Conservation (phyloP, 2,888 invertebrate species). For the Epinotia demarniana region DNA sequence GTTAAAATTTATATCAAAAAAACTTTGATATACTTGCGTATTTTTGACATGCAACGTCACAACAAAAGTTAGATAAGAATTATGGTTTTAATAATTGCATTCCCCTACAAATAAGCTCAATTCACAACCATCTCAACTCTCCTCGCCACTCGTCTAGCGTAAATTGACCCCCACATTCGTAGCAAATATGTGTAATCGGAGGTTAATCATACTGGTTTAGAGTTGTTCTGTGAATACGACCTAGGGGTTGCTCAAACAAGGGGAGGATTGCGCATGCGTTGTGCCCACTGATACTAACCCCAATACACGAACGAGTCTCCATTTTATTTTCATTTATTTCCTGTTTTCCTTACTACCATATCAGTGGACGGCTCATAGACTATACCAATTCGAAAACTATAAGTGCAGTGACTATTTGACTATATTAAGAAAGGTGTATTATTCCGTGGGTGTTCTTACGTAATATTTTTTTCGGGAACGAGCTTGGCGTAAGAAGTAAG, state of each 20-base stretch:
- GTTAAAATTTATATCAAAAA: not conserved
- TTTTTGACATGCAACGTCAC: not conserved
- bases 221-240: not conserved
- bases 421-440: not conserved
- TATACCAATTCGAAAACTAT: conserved; percentile 41
- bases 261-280: conserved; percentile 68
- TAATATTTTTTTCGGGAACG: conserved; percentile 57
- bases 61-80: conserved; percentile 1
- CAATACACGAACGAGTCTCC: conserved; percentile 66
- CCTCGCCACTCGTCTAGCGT: not conserved
- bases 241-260: conserved; percentile 39
- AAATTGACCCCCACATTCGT: not conserved
- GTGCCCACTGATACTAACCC: conserved; percentile 61
- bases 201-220: not conserved
- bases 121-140: not conserved
- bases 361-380: conserved; percentile 39
- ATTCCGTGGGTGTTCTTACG: conserved; percentile 54
- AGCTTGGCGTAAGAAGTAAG: conserved; percentile 48
- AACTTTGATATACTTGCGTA: too few species aligned
- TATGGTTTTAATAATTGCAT: not conserved
- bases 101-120: not conserved
- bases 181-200: not conserved
- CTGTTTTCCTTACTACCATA: conserved; percentile 56
- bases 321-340: conserved; percentile 76
- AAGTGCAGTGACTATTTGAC: conserved; percentile 49